Base-by-base conservation (phyloP, 2,888 invertebrate species). In the Cerastoderma edule region DNA sequence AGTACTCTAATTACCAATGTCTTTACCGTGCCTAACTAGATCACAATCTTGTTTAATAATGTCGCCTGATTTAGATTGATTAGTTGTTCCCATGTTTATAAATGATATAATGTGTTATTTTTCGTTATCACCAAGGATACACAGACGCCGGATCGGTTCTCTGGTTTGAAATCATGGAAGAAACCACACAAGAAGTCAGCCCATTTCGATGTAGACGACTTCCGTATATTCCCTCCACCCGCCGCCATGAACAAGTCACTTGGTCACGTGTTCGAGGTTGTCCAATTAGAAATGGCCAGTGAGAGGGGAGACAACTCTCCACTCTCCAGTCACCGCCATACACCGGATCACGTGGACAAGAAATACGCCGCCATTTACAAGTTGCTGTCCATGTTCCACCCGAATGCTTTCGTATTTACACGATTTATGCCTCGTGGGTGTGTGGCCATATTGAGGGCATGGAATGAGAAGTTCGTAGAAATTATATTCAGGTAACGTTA, bases 321-420 rank as follows among this genome's bases (percentile, higher is more conserved):
- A 10, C 63, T 84, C 16, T 86, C 89, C 24, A 90, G 87, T 73
- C 89, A 89, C 63, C 81, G 91, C 27, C 91, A 88, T 69, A 80
- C 86, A 35, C 92, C 92, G 27, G 89, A 91, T 3, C 67, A 72
- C 39, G 75, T 81, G 1, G 76, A 80, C 19, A 84, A 83, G 2
- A 80, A 85, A 13, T 68, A 83, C 54, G 74, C 85, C 4, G 74
- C 88, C 22, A 67, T 92, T n/a, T 90, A 91, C 68, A 82, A 87
- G 13, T 75, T 92, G 32, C 80, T 92, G 6, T 69, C 85, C 32
- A 82, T 90, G 86, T 91, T 93, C 78, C 93, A 93, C 80, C 88
- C 89, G 8, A 84, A 88, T 3, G 91, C 92, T 13, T 93, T 93
- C 72, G 73, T 93, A n/a, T 57, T 85, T 24, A 83, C 87, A 27